Base-by-base conservation (phyloP, 2,888 invertebrate genomes). In the Diarsia brunnea region DNA sequence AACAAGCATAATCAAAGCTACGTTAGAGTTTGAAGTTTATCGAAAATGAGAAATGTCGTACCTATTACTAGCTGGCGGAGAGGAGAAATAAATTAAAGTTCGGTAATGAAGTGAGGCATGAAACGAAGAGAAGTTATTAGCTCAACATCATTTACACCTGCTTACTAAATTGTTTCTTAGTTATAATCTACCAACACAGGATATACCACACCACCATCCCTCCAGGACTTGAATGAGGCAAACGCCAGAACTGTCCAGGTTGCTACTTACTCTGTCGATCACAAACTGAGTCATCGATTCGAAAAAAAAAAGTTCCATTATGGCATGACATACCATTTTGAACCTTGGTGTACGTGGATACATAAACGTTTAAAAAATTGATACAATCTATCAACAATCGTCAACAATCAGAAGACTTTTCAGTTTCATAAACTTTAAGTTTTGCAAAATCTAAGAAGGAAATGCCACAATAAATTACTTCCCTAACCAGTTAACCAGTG, bases 1-100 rank as follows among this genome's bases (percentile, higher is more conserved):
- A 91, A 90, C 90, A 87, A 89, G 90, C 89, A 90, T 90, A 90
- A 90, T 90, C 89, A 91, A 88, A 90, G 88, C 89, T 79, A 84
- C 85, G 89, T 90, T 87, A 85, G 88, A 88, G 90, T 91, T 92
- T 86, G 87, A 90, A 93, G 91, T 92, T 92, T 93, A 93, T 93
- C 92, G 91, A 92, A 93, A 93, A 90, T 88, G 86, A 89, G 84
- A 89, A 92, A 90, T 88, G 89, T 91, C 89, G 85, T 58, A 51
- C 63, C n/a, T n/a, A n/a, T n/a, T 49, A 49, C 69, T 74, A 49
- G 76, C 64, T 67, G 31, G 45, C n/a, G 43, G 45, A 77, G 82
- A 85, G 75, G 76, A 84, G 82, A 89, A 90, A 88, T 88, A 86
- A 88, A 88, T 89, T 88, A 85, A 89, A 89, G 82, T 89, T 90